Evolutionary conservation across 2,888 invertebrate species (phyloP), one percentile per base, ranked within the genome.

Genomic region (Atherix ibis): DNA sequence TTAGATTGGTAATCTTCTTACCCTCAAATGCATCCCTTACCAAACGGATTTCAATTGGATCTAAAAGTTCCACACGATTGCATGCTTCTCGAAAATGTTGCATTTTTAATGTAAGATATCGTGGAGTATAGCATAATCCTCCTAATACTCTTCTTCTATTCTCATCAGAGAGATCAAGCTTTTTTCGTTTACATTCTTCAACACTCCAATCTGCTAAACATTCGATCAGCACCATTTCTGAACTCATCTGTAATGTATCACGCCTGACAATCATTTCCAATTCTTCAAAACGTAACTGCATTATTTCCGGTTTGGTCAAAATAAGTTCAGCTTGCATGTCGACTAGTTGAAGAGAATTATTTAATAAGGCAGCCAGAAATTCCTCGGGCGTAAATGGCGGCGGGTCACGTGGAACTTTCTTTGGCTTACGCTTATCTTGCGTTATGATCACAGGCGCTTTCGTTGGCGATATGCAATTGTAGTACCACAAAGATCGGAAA

Each of bases 291-390:
- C 60, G 48, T 14, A 62, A 43, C 25, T 55, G 51, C 15, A 44
- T 44, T 38, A 62, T 55, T 43, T 52, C 53, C 3, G 47, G 44
- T 43, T 52, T 52, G 27, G 51, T 48, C 15, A 62, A 44, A 33
- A 60, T 42, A 31, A 54, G 45, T 40, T 54, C 55, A n/a, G 61
- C 58, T 18, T 58, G 55, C 59, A 62, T 61, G 19, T 62, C 62
- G 36, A 62, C 60, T 31, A 60, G 42, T 40, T 62, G 62, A 14
- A 62, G 45, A 3, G 58, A 52, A 38, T 62, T 62, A 40, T 53
- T 56, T 28, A 62, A 44, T 42, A 62, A 38, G 5, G 59, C 59
- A 25, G 56, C 52, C 34, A 58, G 51, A 37, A 52, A 56, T 38
- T 62, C 61, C 36, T 62, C 62, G 19, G 56, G 55, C 25, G 59